A percentile compares a stretch with the other conserved stretches of the same genome.
Evolutionary conservation across 1,140 invertebrate species (phyloP).

Genomic region (Contarinia nasturtii): DNA sequence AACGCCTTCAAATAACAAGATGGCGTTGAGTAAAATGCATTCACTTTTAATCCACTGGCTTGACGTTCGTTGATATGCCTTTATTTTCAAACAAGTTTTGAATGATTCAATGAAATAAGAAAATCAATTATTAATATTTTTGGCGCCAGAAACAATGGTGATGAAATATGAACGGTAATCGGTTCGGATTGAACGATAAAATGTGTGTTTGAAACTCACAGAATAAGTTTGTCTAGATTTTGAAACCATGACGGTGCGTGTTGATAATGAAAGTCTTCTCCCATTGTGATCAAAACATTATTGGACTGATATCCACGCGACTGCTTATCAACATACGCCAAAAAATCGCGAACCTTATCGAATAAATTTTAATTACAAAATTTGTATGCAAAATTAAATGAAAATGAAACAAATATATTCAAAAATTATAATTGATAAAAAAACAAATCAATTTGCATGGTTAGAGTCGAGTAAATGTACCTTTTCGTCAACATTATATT

Average conservation of each 20-base stretch:
- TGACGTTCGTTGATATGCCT: slow-evolving; percentile 39
- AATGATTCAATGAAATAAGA: not conserved
- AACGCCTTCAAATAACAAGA: slow-evolving; percentile 80
- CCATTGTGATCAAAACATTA: slow-evolving; percentile 68
- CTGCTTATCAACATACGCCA: slow-evolving; percentile 28
- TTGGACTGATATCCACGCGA: slow-evolving; percentile 33
- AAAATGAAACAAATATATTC: not conserved
- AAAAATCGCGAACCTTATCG: slow-evolving; percentile 29
- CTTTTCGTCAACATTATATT: slow-evolving; percentile 48
- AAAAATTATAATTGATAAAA: not conserved
- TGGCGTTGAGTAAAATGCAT: slow-evolving; percentile 84
- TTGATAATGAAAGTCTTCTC: slow-evolving; percentile 71
- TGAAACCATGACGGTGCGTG: slow-evolving; percentile 58
- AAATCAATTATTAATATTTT: not conserved
- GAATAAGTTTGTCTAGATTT: slow-evolving; percentile 68
- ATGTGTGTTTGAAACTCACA: slow-evolving; percentile 27
- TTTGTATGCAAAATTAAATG: not conserved
- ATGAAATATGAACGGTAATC: too few species aligned
- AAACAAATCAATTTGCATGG: not conserved
- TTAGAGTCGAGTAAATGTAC: too few species aligned
- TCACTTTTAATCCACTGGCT: slow-evolving; percentile 40
- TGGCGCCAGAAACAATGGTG: too few species aligned
- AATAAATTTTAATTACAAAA: slow-evolving; percentile 1
- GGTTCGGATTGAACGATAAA: not conserved
- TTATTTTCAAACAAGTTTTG: slow-evolving; percentile 2